Evolutionary conservation across 1,140 invertebrate genomes (phyloP).

Genomic region (Mercenaria mercenaria): DNA sequence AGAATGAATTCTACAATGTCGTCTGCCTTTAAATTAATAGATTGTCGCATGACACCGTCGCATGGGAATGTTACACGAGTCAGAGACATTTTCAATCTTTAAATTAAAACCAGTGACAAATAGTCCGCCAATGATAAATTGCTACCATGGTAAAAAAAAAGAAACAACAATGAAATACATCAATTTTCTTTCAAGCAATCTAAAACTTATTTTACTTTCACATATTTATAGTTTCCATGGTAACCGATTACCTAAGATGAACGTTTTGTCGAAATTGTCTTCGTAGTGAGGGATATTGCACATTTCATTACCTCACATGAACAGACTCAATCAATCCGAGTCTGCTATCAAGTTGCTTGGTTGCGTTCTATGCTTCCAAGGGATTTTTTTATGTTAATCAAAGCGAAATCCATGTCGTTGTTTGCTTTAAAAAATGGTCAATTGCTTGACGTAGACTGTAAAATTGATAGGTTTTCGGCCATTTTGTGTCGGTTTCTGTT

Average conservation of each 20-base stretch:
- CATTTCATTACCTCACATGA: no score
- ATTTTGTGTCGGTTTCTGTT: no score
- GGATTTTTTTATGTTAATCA: no score
- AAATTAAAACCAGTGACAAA: constrained; percentile 27
- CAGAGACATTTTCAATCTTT: not conserved
- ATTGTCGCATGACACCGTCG: not conserved
- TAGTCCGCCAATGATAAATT: constrained; percentile 14
- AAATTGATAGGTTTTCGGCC: constrained; percentile 16
- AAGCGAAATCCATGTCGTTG: constrained; percentile 23
- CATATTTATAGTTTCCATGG: constrained; percentile 19
- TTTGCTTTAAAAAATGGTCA: constrained; percentile 34
- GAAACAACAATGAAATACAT: no score
- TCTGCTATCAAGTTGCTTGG: no score
- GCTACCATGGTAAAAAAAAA: not conserved
- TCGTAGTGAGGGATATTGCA: constrained; percentile 11
- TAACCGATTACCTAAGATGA: not conserved
- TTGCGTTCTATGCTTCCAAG: no score
- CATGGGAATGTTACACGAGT: not conserved
- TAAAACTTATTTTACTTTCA: not conserved
- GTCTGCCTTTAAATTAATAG: not conserved
- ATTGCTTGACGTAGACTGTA: constrained; percentile 27
- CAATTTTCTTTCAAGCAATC: constrained; percentile 16
- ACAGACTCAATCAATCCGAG: no score
- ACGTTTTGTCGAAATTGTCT: constrained; percentile 15
- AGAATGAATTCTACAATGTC: not conserved